phyloP scores from a whole-genome alignment of 2,797 vertebrate genomes.

The Pangasius krempfi region DNA sequence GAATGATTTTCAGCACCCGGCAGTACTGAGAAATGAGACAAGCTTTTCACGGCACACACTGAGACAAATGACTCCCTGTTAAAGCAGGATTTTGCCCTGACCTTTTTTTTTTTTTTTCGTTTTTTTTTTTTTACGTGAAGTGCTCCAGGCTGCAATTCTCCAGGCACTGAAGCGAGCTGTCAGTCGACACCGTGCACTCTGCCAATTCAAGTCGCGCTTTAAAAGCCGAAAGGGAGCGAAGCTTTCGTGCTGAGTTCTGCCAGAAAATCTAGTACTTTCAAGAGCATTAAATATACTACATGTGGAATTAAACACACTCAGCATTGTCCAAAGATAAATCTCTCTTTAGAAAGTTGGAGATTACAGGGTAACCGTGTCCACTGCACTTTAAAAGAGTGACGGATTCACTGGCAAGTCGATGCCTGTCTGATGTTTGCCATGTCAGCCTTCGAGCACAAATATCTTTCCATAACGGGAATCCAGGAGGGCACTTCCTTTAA shows the following conservation, averaged over 20 bases:
- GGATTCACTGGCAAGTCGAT: constrained; percentile 62
- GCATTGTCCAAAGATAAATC: constrained; percentile 22
- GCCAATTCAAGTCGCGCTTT: constrained; percentile 41
- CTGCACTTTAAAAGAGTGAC: constrained; percentile 28
- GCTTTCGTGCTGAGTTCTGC: background rate
- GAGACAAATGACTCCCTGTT: constrained; percentile 55
- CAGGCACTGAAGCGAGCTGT: constrained; percentile 50
- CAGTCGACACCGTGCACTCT: constrained; percentile 49
- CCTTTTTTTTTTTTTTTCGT: constrained; percentile 21
- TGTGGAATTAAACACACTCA: constrained; percentile 7
- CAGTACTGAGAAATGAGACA: constrained; percentile 32
- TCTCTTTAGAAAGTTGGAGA: constrained; percentile 28
- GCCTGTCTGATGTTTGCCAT: constrained; percentile 72
- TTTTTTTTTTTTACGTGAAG: constrained; percentile 23
- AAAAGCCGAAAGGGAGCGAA: constrained; percentile 33
- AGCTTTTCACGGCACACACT: constrained; percentile 24
- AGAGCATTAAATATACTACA: constrained; percentile 40
- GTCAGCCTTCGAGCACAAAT: constrained; percentile 62
- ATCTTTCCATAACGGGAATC: constrained; percentile 58
- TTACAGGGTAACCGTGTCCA: constrained; percentile 42
- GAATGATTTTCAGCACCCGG: constrained; percentile 41
- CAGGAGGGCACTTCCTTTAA: constrained; percentile 40
- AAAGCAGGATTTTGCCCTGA: constrained; percentile 44
- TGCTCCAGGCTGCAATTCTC: constrained; percentile 41
- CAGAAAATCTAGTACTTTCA: constrained; percentile 14